Evolutionary conservation across 2,888 invertebrate species (phyloP).

Genomic region (Podotricha telesiphe): DNA sequence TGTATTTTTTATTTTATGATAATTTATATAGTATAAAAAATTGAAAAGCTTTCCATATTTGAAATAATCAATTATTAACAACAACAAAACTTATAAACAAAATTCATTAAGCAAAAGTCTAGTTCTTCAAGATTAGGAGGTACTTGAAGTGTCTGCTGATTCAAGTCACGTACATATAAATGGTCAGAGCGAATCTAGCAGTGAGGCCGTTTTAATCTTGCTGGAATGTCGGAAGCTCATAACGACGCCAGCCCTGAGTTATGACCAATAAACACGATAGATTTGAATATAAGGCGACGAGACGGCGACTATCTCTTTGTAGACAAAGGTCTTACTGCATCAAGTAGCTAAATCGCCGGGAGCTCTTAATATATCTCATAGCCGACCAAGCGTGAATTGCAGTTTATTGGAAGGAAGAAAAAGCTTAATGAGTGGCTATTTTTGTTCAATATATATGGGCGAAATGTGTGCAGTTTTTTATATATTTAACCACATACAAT

Average conservation of each 20-base stretch:
- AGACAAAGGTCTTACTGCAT: conserved; percentile 32
- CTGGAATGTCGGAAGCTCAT: conserved; percentile 69
- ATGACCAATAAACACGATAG: conserved; percentile 72
- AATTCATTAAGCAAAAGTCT: neutral
- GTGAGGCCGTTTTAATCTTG: conserved; percentile 68
- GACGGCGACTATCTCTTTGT: conserved; percentile 42
- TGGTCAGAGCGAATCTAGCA: conserved; percentile 36
- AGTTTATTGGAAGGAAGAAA: conserved; percentile 31
- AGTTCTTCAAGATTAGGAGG: conserved; percentile 5
- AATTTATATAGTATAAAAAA: too few relatives aligned
- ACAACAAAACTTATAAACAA: neutral
- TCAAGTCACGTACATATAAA: conserved; percentile 71
- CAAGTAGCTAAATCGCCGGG: conserved; percentile 29
- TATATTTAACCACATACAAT: neutral
- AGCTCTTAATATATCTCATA: conserved; percentile 35
- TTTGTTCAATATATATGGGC: conserved; percentile 3
- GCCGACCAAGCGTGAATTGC: conserved; percentile 35
- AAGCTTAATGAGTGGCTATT: conserved; percentile 19
- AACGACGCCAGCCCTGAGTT: conserved; percentile 68
- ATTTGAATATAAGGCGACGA: conserved; percentile 61
- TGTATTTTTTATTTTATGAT: too few relatives aligned
- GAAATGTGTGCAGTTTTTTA: neutral
- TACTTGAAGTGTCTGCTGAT: conserved; percentile 44
- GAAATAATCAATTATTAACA: neutral
- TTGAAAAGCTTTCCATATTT: too few relatives aligned